These are phyloP conservation scores for Alcedo quadribrachys DNA, from an alignment of 2,797 vertebrate species.

Conservation along the genomic window DNA sequence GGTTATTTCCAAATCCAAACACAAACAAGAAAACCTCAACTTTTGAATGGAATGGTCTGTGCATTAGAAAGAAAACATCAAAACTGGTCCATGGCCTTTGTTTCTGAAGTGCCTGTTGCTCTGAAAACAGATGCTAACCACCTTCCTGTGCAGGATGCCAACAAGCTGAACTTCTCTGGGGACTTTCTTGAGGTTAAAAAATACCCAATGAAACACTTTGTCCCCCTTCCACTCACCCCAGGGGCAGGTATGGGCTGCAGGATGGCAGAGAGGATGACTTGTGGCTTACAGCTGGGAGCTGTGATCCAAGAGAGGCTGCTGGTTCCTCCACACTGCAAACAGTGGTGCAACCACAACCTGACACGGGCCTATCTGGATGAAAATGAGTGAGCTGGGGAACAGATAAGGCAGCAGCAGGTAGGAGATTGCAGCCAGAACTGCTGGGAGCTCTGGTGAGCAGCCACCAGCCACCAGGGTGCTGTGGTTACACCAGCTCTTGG, in stretches of 20 bases:
- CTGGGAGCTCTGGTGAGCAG: rapidly evolving
- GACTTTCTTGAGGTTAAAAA: neutral
- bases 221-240: neutral
- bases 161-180: neutral
- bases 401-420: neutral
- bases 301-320: neutral
- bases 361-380: rapidly evolving
- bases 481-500: neutral
- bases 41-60: neutral
- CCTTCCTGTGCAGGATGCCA: neutral
- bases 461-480: neutral
- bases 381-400: neutral
- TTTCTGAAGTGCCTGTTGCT: neutral
- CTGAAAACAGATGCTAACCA: neutral
- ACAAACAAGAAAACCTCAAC: neutral
- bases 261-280: neutral
- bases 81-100: neutral
- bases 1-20: slow-evolving; percentile 24
- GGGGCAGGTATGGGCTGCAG: neutral
- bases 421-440: neutral
- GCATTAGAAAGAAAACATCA: neutral
- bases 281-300: neutral
- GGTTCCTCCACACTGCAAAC: neutral
- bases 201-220: neutral
- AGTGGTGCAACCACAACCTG: neutral